Evolutionary conservation across 2,888 invertebrate genomes (phyloP).

Genomic region (Dioctria linearis): DNA sequence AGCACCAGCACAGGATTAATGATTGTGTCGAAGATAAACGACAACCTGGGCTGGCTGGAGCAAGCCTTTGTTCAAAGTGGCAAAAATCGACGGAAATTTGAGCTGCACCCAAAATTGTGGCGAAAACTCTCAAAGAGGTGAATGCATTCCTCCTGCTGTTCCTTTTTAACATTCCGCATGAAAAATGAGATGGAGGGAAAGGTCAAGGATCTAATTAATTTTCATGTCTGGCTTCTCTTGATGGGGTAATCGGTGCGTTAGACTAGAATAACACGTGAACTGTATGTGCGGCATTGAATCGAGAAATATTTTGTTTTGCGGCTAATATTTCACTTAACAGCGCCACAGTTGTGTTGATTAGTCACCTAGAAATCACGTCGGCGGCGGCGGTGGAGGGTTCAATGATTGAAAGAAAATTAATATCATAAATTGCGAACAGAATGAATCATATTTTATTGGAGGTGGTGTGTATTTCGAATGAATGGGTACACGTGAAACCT

Average conservation of each 20-base stretch:
- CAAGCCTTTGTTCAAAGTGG: background rate
- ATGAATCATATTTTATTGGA: too few species aligned
- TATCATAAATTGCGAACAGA: too few species aligned
- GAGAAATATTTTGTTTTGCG: background rate
- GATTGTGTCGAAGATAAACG: slow-evolving; percentile 18
- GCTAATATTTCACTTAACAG: background rate
- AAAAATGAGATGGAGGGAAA: slow-evolving; percentile 13
- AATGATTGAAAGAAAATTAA: too few species aligned
- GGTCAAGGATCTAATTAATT: slow-evolving; percentile 41
- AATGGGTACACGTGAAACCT: too few species aligned
- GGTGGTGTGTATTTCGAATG: too few species aligned
- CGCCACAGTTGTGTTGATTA: too few species aligned
- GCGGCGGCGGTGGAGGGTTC: too few species aligned
- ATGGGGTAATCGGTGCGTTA: slow-evolving; percentile 27
- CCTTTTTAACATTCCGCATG: slow-evolving; percentile 11
- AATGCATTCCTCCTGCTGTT: slow-evolving; percentile 14
- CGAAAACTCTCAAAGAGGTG: background rate
- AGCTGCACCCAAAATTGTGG: background rate
- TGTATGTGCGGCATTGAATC: background rate
- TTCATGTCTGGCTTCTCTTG: slow-evolving; percentile 22
- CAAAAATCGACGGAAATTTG: slow-evolving; percentile 17
- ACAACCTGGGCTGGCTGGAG: background rate
- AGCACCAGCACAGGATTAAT: background rate
- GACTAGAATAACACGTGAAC: slow-evolving; percentile 21
- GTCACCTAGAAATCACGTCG: too few species aligned